Percentiles rank a stretch among this genome's conserved stretches.
These are phyloP conservation scores for Hydropsyche betteni DNA, from an alignment of 2,888 invertebrate genomes.

Conservation along the genomic window DNA sequence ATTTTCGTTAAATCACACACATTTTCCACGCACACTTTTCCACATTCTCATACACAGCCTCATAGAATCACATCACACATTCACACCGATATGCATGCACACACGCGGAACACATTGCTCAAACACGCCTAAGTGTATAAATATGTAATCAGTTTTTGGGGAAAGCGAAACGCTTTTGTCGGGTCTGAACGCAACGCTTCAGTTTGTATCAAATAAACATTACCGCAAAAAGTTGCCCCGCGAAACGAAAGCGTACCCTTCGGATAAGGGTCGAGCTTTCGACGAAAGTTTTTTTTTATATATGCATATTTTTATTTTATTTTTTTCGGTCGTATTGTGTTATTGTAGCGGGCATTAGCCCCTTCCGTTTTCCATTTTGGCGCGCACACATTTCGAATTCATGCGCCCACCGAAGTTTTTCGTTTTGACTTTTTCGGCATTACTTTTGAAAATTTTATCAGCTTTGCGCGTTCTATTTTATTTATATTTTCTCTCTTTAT, in stretches of 20 bases:
- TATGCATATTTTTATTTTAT: not conserved
- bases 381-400: too few species aligned
- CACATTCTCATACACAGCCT: too few species aligned
- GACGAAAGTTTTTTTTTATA: not conserved
- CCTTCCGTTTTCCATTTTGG: too few species aligned
- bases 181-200: slow-evolving; percentile 5
- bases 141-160: slow-evolving; percentile 3
- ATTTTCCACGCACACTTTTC: not conserved
- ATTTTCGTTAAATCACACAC: slow-evolving; percentile 21
- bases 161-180: slow-evolving; percentile 21
- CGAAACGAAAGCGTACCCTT: slow-evolving; percentile 9
- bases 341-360: too few species aligned
- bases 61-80: too few species aligned
- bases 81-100: too few species aligned
- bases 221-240: slow-evolving; percentile 39
- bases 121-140: slow-evolving; percentile 1
- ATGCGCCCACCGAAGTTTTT: too few species aligned
- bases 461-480: not conserved
- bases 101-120: too few species aligned
- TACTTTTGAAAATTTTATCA: not conserved
- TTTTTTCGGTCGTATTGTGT: not conserved
- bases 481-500: not conserved
- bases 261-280: not conserved
- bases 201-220: slow-evolving; percentile 41
- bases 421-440: too few species aligned